These are phyloP conservation scores for Sinella curviseta DNA, from an alignment of 1,140 invertebrate species.

Conservation along the genomic window DNA sequence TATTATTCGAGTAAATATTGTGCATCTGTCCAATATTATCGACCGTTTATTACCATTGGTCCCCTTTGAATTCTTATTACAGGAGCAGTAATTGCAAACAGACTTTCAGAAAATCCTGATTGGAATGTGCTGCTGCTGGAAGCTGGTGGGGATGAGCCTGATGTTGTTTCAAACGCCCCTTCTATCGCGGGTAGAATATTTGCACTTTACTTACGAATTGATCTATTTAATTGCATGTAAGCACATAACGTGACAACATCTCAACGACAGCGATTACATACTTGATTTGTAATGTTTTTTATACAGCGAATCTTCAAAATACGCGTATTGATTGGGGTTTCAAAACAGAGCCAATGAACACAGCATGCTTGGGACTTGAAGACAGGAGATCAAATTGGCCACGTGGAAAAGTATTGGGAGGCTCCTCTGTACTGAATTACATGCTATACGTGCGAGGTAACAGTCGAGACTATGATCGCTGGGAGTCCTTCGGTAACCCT, in stretches of 20 bases:
- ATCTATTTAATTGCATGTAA: constrained; percentile 61
- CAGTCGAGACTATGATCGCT: constrained; percentile 86
- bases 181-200: constrained; percentile 55
- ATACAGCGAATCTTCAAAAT: constrained; percentile 55
- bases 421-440: constrained; percentile 87
- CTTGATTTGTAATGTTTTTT: not conserved
- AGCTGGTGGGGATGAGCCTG: constrained; percentile 61
- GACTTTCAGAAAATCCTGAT: constrained; percentile 50
- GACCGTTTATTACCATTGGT: too few species aligned
- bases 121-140: constrained; percentile 61
- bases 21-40: too few species aligned
- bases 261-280: constrained; percentile 51
- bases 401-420: constrained; percentile 71
- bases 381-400: constrained; percentile 55
- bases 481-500: constrained; percentile 61
- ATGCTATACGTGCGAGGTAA: constrained; percentile 96
- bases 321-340: constrained; percentile 73
- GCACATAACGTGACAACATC: constrained; percentile 58
- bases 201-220: constrained; percentile 49
- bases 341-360: constrained; percentile 63
- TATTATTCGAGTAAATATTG: not conserved
- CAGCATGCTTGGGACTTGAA: constrained; percentile 60
- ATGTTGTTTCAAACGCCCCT: constrained; percentile 55
- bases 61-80: too few species aligned
- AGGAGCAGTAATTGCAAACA: constrained; percentile 60